Evolutionary conservation across 2,113 vertebrate genomes (phyloP), one percentile per base, ranked within the genome.

Genomic region (Planiliza haematocheilus): DNA sequence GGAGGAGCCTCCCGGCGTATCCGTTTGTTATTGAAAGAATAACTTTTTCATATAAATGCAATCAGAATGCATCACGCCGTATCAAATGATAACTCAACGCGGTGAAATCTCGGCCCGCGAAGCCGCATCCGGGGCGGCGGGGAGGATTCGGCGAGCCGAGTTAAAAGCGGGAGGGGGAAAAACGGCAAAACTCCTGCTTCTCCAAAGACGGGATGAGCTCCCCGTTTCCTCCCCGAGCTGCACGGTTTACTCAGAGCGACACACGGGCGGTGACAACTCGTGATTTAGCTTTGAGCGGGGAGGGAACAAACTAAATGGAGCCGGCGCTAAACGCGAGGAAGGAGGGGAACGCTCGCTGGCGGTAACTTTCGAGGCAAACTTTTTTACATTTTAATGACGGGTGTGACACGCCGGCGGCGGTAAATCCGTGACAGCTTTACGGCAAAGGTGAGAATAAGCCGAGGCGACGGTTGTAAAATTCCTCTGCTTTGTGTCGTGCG

Each of bases 321-420:
- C 53, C 10, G 4, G 81, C 3, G 39, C 11, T 5, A 55, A 64
- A 12, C 11, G 60, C 43, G 34, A 18, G 58, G 12, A 82, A 56
- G 5, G 24, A 30, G 9, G 20, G 41, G 36, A 10, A 3, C 21
- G 42, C 53, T 59, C 18, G 5, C 10, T 12, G 42, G 42, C 42
- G 66, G 45, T 52, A 63, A 86, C 66, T 68, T 77, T 79, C 60
- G 34, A 43, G n/a, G 42, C 16, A 37, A 86, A 89, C 70, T 85
- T 90, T 85, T 84, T 30, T 83, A 64, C 77, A 81, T 72, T 90
- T 90, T 80, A 91, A 91, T 82, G 83, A 51, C 24, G 20, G 24
- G 17, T 9, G 57, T 60, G 80, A 87, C 60, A 87, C 51, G 38
- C 24, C 14, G 14, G 39, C 14, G 59, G 34, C 12, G 51, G 76